Percentiles rank a stretch among this genome's conserved stretches.
Conservation (phyloP, 92 coral and sea anemone species). For the Pocillopora meandrina region DNA sequence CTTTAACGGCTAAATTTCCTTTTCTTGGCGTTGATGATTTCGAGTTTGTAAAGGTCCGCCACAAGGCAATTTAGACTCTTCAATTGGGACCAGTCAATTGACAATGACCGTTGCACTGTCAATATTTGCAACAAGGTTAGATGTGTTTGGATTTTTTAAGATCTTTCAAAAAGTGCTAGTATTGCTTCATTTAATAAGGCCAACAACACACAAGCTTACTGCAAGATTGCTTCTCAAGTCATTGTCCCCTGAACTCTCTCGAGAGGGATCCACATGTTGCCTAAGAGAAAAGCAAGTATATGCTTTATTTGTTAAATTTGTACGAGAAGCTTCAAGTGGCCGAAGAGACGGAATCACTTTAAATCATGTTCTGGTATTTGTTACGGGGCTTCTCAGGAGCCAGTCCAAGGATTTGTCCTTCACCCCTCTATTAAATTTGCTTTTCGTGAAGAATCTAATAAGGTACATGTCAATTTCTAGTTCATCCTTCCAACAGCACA, state of each 20-base stretch:
- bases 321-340: conserved; percentile 70
- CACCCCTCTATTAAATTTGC: conserved; percentile 35
- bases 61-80: conserved; percentile 48
- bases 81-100: conserved; percentile 21
- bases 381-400: conserved; percentile 68
- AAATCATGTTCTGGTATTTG: conserved; percentile 52
- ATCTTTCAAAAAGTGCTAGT: conserved; percentile 41
- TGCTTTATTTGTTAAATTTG: conserved; percentile 69
- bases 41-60: conserved; percentile 48
- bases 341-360: conserved; percentile 57
- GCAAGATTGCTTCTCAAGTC: conserved; percentile 46
- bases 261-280: conserved; percentile 57
- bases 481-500: conserved; percentile 57
- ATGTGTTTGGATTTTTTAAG: conserved; percentile 53
- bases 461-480: neutral
- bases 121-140: conserved; percentile 54
- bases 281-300: conserved; percentile 53
- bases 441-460: conserved; percentile 4
- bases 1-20: conserved; percentile 40
- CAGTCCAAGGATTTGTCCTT: conserved; percentile 65
- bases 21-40: conserved; percentile 35
- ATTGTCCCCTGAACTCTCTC: conserved; percentile 51
- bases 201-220: conserved; percentile 27
- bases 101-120: neutral
- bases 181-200: conserved; percentile 60